phyloP scores from a whole-genome alignment of 1,140 invertebrate species.

The Drosophila guanche region DNA sequence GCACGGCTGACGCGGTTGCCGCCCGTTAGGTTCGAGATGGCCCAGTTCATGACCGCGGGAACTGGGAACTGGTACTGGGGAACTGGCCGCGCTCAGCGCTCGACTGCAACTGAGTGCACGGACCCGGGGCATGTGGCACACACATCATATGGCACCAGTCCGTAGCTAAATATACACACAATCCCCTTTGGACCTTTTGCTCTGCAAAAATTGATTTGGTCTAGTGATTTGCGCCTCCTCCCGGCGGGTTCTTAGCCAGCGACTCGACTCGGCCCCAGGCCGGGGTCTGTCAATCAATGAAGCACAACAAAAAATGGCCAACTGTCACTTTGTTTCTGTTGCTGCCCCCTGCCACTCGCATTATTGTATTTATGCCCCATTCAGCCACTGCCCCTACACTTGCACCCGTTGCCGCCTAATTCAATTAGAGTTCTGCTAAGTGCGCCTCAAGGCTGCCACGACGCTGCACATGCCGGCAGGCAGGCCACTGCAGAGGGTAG shows the following conservation, averaged over 20 bases:
- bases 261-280: background rate
- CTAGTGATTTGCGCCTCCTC: conserved; percentile 59
- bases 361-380: conserved; percentile 7
- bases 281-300: conserved; percentile 64
- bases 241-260: background rate
- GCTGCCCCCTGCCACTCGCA: background rate
- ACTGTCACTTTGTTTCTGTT: conserved; percentile 26
- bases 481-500: conserved; percentile 20
- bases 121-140: conserved; percentile 1
- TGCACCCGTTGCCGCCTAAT: conserved; percentile 60
- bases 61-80: conserved; percentile 12
- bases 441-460: conserved; percentile 63
- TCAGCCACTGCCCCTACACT: conserved; percentile 10
- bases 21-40: conserved; percentile 81
- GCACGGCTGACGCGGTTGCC: conserved; percentile 82
- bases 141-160: background rate
- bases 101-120: conserved; percentile 59
- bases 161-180: conserved; percentile 23
- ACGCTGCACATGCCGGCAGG: conserved; percentile 33
- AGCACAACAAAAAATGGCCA: conserved; percentile 47
- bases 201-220: conserved; percentile 63
- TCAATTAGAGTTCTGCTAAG: conserved; percentile 80
- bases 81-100: conserved; percentile 45
- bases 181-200: conserved; percentile 4
- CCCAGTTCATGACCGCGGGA: conserved; percentile 77